A percentile compares a stretch with the other conserved stretches of the same genome.
Evolutionary conservation across 2,888 invertebrate species (phyloP).

Genomic region (Perdita meconis): DNA sequence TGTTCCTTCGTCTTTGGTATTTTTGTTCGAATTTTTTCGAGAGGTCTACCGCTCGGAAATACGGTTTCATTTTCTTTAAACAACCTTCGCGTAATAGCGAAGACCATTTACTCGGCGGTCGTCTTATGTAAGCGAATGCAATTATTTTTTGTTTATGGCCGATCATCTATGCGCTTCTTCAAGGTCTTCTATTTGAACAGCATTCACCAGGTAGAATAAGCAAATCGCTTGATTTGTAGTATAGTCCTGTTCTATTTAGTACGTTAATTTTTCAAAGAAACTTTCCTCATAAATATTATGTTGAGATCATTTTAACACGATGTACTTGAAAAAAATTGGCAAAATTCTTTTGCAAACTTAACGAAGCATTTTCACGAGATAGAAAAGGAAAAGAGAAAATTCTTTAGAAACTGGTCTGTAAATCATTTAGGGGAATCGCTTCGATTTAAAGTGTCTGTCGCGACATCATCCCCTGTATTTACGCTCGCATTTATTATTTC

Average conservation of each 20-base stretch:
- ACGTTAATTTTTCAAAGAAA: neutral
- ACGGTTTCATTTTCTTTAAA: neutral
- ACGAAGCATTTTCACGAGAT: too few relatives aligned
- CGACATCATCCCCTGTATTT: too few relatives aligned
- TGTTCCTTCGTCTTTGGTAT: neutral
- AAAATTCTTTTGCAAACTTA: too few relatives aligned
- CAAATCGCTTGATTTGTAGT: neutral
- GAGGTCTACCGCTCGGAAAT: too few relatives aligned
- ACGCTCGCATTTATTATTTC: too few relatives aligned
- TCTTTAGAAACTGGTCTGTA: too few relatives aligned
- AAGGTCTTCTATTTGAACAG: neutral
- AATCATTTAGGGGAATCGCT: too few relatives aligned
- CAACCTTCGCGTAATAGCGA: neutral
- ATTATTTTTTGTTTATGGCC: constrained; percentile 34
- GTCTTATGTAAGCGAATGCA: constrained; percentile 35
- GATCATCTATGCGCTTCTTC: neutral
- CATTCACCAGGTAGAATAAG: constrained; percentile 1
- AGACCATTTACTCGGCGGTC: constrained; percentile 4
- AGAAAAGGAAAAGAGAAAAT: too few relatives aligned
- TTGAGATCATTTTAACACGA: too few relatives aligned
- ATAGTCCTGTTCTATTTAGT: neutral
- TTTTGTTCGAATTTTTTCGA: neutral
- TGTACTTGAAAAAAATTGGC: too few relatives aligned
- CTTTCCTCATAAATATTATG: too few relatives aligned
- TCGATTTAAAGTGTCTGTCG: too few relatives aligned